Evolutionary conservation across 2,113 vertebrate species (phyloP).

Genomic region (Halcyon malimbica): DNA sequence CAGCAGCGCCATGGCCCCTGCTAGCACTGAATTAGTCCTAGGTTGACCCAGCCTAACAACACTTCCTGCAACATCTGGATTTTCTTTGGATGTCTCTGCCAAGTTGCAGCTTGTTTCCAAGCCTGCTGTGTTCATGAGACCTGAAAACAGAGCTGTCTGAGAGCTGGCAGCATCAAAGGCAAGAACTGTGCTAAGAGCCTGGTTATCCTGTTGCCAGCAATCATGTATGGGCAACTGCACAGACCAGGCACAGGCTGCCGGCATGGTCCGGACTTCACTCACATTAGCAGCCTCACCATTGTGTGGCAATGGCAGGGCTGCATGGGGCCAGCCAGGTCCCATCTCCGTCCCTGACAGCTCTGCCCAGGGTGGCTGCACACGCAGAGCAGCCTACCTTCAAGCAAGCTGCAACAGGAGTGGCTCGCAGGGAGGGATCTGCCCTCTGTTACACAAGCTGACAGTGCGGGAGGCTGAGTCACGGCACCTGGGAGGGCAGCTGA

Average conservation of each 20-base stretch:
- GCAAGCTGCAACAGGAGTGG: not conserved
- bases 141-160: conserved; percentile 5
- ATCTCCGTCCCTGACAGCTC: not conserved
- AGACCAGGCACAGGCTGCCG: rapidly evolving
- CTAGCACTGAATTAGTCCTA: not conserved
- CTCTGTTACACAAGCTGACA: not conserved
- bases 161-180: not conserved
- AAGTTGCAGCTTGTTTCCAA: conserved; percentile 35
- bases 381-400: not conserved
- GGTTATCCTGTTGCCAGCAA: not conserved
- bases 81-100: not conserved
- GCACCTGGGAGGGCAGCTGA: not conserved
- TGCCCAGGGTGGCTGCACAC: not conserved
- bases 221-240: rapidly evolving
- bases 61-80: conserved; percentile 48
- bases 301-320: not conserved
- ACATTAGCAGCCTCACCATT: rapidly evolving
- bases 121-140: not conserved
- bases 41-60: not conserved
- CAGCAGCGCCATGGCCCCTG: not conserved
- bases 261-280: not conserved
- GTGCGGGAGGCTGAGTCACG: not conserved
- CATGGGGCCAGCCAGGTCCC: rapidly evolving
- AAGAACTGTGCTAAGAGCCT: not conserved
- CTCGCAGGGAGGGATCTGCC: not conserved